These are phyloP conservation scores for Tilapia sparmanii DNA, from an alignment of 2,113 vertebrate genomes.

Conservation along the genomic window DNA sequence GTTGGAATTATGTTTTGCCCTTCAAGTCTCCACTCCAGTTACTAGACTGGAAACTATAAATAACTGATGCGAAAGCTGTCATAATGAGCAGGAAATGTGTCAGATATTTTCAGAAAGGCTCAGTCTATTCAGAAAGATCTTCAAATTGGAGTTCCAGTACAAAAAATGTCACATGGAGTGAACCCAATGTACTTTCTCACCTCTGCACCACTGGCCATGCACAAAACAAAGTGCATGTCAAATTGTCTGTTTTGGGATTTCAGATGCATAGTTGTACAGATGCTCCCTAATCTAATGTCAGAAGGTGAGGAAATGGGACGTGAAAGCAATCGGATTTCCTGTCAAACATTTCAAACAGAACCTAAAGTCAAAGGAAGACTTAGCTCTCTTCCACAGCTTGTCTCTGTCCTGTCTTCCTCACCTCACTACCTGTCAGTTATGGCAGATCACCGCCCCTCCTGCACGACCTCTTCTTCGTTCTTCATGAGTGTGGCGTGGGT, in stretches of 20 bases:
- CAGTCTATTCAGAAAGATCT: not conserved
- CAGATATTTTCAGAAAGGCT: not conserved
- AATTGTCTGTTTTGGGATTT: not conserved
- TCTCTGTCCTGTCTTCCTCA: not conserved
- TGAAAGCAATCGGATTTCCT: not conserved
- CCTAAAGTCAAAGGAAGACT: not conserved
- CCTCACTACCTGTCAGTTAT: not conserved
- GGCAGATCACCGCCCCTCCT: not conserved
- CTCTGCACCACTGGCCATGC: not conserved
- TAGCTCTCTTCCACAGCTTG: not conserved
- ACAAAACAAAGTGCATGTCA: not conserved
- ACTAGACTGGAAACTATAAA: not conserved
- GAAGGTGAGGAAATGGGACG: not conserved
- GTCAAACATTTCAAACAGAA: not conserved
- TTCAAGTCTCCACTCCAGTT: not conserved
- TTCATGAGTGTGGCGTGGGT: no score
- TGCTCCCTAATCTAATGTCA: not conserved
- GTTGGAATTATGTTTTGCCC: not conserved
- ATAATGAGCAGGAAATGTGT: not conserved
- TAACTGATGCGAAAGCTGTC: not conserved
- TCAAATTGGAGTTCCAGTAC: not conserved
- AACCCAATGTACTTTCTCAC: not conserved
- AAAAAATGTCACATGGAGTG: not conserved
- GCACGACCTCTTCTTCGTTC: not conserved
- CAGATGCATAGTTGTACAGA: not conserved